A percentile compares a stretch with the other conserved stretches of the same genome.
Conservation (phyloP, 2,888 invertebrate species). For the Drosophila tripunctata region DNA sequence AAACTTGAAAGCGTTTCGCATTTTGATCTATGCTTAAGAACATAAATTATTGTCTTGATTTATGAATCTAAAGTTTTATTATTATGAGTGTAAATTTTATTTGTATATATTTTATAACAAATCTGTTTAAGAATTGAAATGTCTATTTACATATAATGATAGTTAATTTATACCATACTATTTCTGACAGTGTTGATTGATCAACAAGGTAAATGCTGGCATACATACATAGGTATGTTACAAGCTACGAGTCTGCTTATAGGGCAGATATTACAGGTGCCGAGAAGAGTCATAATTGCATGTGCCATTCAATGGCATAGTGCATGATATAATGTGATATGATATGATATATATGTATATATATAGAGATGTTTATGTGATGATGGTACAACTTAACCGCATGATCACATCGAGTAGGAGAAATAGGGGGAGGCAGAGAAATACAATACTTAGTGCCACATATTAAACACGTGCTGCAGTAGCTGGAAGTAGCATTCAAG, state of each 20-base stretch:
- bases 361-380: background rate
- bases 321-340: constrained; percentile 26
- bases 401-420: constrained; percentile 2
- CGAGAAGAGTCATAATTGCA: constrained; percentile 25
- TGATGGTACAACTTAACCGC: background rate
- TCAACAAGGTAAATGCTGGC: constrained; percentile 13
- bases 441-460: constrained; percentile 29
- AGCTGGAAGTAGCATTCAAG: background rate
- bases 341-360: constrained; percentile 11
- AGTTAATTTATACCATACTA: no score
- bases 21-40: no score
- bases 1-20: no score
- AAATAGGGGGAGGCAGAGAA: background rate
- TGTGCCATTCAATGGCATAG: constrained; percentile 22
- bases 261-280: constrained; percentile 32
- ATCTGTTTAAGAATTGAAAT: no score
- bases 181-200: constrained; percentile 29
- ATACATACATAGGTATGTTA: background rate
- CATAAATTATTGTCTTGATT: no score
- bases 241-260: constrained; percentile 19
- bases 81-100: no score
- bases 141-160: no score
- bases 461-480: constrained; percentile 32
- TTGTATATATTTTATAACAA: no score
- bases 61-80: no score